phyloP scores from a whole-genome alignment of 2,797 vertebrate species.

The Halcyon chelicuti region DNA sequence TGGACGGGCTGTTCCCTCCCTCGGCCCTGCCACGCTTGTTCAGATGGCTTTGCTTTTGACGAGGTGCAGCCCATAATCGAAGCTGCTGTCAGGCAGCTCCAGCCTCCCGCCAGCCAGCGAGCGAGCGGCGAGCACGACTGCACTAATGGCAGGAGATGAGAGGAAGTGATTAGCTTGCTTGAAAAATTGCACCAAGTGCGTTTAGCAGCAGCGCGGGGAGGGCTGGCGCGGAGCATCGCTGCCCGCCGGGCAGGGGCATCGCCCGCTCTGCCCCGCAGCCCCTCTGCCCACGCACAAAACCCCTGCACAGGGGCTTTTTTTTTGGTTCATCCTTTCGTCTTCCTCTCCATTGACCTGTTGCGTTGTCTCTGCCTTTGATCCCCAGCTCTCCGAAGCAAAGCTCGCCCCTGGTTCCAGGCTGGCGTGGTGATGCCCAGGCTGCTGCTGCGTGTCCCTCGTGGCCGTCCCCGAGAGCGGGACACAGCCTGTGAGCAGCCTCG shows the following conservation, averaged over 20 bases:
- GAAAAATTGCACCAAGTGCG: neutral
- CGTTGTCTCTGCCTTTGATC: neutral
- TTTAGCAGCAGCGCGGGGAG: neutral
- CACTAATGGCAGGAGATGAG: neutral
- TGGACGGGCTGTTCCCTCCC: neutral
- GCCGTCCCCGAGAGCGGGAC: rapidly evolving
- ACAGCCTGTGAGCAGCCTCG: rapidly evolving
- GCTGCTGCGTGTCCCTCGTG: neutral
- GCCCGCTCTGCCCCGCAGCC: neutral
- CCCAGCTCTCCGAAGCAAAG: neutral
- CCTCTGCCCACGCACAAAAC: neutral
- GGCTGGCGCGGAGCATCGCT: neutral
- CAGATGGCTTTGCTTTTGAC: neutral
- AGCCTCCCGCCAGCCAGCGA: neutral
- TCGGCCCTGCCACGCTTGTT: rapidly evolving
- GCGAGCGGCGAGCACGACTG: neutral
- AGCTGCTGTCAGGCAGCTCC: neutral
- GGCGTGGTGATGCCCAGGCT: rapidly evolving
- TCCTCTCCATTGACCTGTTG: neutral
- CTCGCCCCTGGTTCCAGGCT: neutral
- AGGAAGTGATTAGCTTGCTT: neutral
- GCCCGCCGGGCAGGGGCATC: neutral
- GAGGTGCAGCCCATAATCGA: neutral
- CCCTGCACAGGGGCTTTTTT: rapidly evolving
- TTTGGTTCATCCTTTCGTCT: neutral